Conservation (phyloP, 2,888 invertebrate genomes). For the Leptopterna dolabrata region DNA sequence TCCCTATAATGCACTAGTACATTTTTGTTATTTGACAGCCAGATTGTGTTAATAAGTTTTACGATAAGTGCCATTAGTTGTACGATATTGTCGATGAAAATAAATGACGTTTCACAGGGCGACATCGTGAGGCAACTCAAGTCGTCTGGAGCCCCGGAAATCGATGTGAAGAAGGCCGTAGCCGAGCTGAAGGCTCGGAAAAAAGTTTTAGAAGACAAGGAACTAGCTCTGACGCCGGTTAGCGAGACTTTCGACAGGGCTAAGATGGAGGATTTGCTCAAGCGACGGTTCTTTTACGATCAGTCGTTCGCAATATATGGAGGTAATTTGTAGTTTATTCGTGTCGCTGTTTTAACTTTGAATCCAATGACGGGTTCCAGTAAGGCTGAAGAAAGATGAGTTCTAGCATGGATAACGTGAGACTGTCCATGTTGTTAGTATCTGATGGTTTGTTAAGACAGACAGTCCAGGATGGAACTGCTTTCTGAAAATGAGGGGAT, state of each 20-base stretch:
- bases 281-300: conserved; percentile 96
- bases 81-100: too few relatives aligned
- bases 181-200: conserved; percentile 91
- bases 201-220: conserved; percentile 92
- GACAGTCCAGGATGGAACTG: too few relatives aligned
- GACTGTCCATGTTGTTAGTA: too few relatives aligned
- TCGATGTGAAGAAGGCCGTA: conserved; percentile 94
- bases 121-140: conserved; percentile 92
- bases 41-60: too few relatives aligned
- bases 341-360: neutral
- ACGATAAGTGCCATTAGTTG: too few relatives aligned
- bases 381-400: too few relatives aligned
- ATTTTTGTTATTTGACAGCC: too few relatives aligned
- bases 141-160: conserved; percentile 85
- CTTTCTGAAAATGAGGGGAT: too few relatives aligned
- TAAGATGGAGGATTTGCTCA: conserved; percentile 96
- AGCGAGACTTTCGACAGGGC: conserved; percentile 85
- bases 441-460: too few relatives aligned
- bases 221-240: conserved; percentile 81
- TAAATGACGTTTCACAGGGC: conserved; percentile 71
- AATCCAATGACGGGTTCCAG: too few relatives aligned
- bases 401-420: too few relatives aligned
- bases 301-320: conserved; percentile 99
- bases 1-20: too few relatives aligned
- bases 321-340: conserved; percentile 70